Evolutionary conservation across 1,140 invertebrate genomes (phyloP).

Genomic region (Atta cephalotes): DNA sequence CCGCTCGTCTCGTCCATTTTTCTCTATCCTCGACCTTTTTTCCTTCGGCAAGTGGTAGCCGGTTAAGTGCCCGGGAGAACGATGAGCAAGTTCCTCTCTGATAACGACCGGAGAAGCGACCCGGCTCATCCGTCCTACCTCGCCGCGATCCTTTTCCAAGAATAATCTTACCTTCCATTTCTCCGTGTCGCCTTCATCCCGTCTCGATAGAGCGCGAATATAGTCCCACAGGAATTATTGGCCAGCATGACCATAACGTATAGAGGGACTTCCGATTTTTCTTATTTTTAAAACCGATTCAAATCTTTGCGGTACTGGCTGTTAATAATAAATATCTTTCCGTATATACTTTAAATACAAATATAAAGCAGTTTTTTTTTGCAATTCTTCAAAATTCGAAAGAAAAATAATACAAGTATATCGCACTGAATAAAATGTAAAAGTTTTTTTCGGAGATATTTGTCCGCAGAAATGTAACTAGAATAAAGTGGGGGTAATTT

Average conservation of each 20-base stretch:
- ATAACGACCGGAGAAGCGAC: conserved; percentile 59
- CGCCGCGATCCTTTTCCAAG: conserved; percentile 52
- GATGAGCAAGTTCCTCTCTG: conserved; percentile 65
- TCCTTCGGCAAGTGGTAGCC: conserved; percentile 56
- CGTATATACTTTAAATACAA: neutral
- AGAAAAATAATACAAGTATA: neutral
- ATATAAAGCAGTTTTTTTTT: neutral
- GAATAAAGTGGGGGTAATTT: no score
- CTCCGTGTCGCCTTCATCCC: conserved; percentile 50
- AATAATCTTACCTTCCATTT: conserved; percentile 66
- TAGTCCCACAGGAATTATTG: conserved; percentile 49
- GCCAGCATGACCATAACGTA: conserved; percentile 1
- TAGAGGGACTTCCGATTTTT: neutral
- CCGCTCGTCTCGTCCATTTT: conserved; percentile 52
- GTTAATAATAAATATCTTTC: neutral
- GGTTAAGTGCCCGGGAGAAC: conserved; percentile 65
- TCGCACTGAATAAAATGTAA: neutral
- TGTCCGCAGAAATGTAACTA: neutral
- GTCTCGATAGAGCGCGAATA: conserved; percentile 39
- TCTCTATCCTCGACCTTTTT: conserved; percentile 63
- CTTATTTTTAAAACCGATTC: neutral
- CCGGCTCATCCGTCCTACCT: conserved; percentile 52
- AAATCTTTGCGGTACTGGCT: neutral
- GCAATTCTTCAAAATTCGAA: neutral
- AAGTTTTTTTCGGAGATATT: neutral